Evolutionary conservation across 1,140 invertebrate species (phyloP).

Genomic region (Nephila pilipes): DNA sequence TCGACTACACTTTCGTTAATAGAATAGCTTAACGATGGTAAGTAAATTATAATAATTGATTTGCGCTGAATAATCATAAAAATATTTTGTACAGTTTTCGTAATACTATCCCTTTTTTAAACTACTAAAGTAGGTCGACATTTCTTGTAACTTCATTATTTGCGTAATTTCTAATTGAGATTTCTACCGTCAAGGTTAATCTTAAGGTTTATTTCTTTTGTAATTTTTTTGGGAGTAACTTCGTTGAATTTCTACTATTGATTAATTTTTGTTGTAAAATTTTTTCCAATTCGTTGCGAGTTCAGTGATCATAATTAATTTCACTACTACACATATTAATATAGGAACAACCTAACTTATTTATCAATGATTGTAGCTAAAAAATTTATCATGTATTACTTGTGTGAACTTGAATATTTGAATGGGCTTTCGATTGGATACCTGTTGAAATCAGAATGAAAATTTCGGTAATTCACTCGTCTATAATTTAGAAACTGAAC

Average conservation of each 20-base stretch:
- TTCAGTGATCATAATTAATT: too few species aligned
- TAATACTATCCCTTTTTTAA: constrained; percentile 32
- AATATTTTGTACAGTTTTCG: not conserved
- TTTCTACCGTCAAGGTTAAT: not conserved
- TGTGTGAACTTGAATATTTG: too few species aligned
- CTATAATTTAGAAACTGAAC: too few species aligned
- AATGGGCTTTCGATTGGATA: too few species aligned
- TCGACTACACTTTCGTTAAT: not conserved
- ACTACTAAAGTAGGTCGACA: constrained; percentile 30
- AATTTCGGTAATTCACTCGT: too few species aligned
- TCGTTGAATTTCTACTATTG: not conserved
- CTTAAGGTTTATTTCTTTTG: not conserved
- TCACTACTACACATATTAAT: too few species aligned
- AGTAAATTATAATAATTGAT: not conserved
- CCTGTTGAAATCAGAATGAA: too few species aligned
- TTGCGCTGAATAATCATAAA: not conserved
- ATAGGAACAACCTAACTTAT: too few species aligned
- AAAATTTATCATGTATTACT: too few species aligned
- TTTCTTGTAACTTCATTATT: constrained; percentile 10
- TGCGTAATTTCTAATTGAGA: not conserved
- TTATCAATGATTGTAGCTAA: too few species aligned
- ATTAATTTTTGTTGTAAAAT: too few species aligned
- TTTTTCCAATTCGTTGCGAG: too few species aligned
- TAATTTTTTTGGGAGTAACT: not conserved
- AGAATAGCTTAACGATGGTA: not conserved